phyloP scores from a whole-genome alignment of 2,888 invertebrate genomes.

The Pseudanteris insignis region DNA sequence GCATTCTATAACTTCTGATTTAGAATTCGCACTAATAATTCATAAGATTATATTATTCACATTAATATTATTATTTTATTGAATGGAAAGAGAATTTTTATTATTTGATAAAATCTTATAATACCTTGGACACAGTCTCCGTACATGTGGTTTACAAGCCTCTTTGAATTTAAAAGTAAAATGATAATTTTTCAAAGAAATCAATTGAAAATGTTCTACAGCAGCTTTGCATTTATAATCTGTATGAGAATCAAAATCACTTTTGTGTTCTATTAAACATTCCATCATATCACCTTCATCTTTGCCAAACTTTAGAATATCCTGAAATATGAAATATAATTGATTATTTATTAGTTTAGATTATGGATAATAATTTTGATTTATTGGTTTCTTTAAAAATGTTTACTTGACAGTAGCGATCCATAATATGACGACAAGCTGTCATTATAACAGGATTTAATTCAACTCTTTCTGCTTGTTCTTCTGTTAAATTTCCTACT shows the following conservation, averaged over 20 bases:
- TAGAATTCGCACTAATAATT: conserved; percentile 76
- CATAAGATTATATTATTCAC: too few species aligned
- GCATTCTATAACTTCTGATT: conserved; percentile 84
- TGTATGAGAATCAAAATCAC: conserved; percentile 81
- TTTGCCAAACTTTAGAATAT: conserved; percentile 74
- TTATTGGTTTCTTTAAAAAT: too few species aligned
- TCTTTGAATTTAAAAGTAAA: conserved; percentile 95
- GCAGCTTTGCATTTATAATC: conserved; percentile 89
- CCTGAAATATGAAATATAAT: too few species aligned
- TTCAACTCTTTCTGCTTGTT: conserved; percentile 87
- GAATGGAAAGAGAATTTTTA: too few species aligned
- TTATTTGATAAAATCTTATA: too few species aligned
- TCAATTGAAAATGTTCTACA: conserved; percentile 96
- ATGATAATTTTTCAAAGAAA: conserved; percentile 90
- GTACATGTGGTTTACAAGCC: conserved; percentile 86
- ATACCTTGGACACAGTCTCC: conserved; percentile 69
- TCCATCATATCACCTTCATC: conserved; percentile 93
- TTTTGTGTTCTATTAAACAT: conserved; percentile 92
- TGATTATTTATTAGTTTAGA: too few species aligned
- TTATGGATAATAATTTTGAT: too few species aligned
- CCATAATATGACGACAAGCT: conserved; percentile 84
- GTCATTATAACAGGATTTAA: conserved; percentile 87
- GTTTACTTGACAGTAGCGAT: conserved; percentile 74
- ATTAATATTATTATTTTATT: too few species aligned
- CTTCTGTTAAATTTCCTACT: conserved; percentile 86